Evolutionary conservation across 2,113 vertebrate species (phyloP).

Genomic region (Erpornis zantholeuca): DNA sequence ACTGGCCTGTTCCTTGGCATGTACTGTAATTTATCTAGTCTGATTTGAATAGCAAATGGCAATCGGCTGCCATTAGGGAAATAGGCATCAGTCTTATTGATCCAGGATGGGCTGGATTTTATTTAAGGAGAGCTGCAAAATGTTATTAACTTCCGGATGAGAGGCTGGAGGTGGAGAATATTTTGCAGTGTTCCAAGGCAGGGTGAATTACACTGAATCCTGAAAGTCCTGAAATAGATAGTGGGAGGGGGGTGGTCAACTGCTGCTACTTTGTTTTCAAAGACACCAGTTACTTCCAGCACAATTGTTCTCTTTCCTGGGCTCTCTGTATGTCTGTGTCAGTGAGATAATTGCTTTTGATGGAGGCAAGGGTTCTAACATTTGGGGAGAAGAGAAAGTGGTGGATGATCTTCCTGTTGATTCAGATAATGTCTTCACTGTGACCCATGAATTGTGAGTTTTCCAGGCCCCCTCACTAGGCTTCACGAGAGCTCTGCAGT

Average conservation of each 20-base stretch:
- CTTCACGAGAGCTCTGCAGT: not conserved
- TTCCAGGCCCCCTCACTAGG: not conserved
- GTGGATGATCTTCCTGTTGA: not conserved
- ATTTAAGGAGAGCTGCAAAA: conserved; percentile 84
- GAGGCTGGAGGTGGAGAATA: conserved; percentile 63
- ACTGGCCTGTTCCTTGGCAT: conserved; percentile 88
- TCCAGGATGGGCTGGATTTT: conserved; percentile 83
- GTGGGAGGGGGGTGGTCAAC: not conserved
- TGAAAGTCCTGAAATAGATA: conserved; percentile 26
- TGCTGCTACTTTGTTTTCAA: conserved; percentile 9
- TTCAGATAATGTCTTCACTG: not conserved
- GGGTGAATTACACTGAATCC: conserved; percentile 35
- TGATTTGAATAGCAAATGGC: conserved; percentile 90
- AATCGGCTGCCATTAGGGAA: conserved; percentile 89
- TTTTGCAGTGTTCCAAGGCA: conserved; percentile 23
- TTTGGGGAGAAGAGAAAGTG: not conserved
- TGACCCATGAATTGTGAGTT: not conserved
- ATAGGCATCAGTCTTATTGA: conserved; percentile 88
- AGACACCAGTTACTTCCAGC: conserved; percentile 16
- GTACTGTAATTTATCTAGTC: conserved; percentile 90
- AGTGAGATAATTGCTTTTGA: not conserved
- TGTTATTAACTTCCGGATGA: conserved; percentile 79
- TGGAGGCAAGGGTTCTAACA: not conserved
- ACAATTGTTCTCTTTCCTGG: not conserved
- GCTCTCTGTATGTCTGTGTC: not conserved